Evolutionary conservation across 1,140 invertebrate genomes (phyloP), one percentile per base, ranked within the genome.

Genomic region (Sinonovacula constricta): DNA sequence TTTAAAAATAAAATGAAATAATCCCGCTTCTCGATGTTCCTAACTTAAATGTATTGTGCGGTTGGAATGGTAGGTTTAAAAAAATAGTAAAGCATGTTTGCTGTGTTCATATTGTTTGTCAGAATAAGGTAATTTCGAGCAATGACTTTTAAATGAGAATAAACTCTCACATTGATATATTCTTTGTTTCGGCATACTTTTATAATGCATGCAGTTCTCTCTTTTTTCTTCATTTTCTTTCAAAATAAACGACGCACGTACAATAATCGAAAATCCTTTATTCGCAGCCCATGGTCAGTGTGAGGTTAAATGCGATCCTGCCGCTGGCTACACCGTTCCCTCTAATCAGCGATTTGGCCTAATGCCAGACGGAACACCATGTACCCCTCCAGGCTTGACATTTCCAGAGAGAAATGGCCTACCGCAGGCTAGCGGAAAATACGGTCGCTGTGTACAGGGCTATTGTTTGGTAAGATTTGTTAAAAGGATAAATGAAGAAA

Each of bases 391-490:
- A 28, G 39, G 22, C n/a, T 14, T 54, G n/a, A 36, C 28, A 22
- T 62, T 45, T 22, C 39, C 34, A 5, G 75, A 78, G 18, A 49
- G 22, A n/a, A 45, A 63, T n/a, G 62, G 54, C 22, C 51, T 69
- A 54, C 75, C 75, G 0, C 24, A 57, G 34, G 24, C 18, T 34
- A 69, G 65, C 18, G 75, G 75, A 7, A 51, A 54, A 26, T 34
- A 28, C 12, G 75, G 66, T 49, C 56, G n/a, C 7, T 78, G 75
- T 51, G 56, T 78, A 0, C 54, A 63, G 31, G 75, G 75, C 28
- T 63, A 78, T n/a, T 78, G 75, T 70, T 33, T 69, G 5, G 75
- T 78, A 63, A 59, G 72, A 66, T n/a, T n/a, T n/a, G n/a, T n/a
- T n/a, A n/a, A n/a, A n/a, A n/a, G n/a, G n/a, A n/a, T n/a, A n/a